Conservation (phyloP, 1,140 invertebrate genomes). For the Chrysoperla carnea region DNA sequence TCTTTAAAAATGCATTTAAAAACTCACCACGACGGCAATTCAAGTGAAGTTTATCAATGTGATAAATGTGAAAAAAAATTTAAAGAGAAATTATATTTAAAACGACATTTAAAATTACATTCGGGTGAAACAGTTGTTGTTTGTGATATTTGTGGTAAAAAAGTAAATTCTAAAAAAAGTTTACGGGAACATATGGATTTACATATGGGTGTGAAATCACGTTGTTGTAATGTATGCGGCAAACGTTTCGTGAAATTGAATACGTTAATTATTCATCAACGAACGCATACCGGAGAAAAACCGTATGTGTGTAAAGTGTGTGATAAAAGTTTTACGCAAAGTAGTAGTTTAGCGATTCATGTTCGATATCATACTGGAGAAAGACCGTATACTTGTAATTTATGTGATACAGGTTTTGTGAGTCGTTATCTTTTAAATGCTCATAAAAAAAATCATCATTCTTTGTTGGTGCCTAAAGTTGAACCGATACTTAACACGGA, state of each 20-base stretch:
- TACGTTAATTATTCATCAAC: constrained; percentile 33
- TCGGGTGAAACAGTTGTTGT: no score
- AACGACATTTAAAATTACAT: no score
- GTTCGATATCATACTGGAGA: constrained; percentile 13
- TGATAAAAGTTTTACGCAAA: constrained; percentile 13
- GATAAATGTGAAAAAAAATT: no score
- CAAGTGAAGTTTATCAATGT: no score
- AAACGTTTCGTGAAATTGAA: constrained; percentile 44
- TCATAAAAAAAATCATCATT: constrained; percentile 37
- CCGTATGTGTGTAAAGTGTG: constrained; percentile 9
- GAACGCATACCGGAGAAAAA: constrained; percentile 12
- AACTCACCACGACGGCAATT: neutral
- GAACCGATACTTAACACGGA: no score
- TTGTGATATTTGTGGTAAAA: neutral
- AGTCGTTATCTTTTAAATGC: constrained; percentile 34
- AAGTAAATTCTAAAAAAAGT: neutral
- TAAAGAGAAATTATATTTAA: no score
- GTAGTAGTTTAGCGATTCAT: constrained; percentile 12
- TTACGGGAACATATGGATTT: constrained; percentile 14
- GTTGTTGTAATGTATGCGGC: constrained; percentile 17
- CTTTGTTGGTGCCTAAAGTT: constrained; percentile 9
- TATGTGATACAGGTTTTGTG: constrained; percentile 37
- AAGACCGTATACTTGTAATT: constrained; percentile 22
- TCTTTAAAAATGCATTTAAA: neutral
- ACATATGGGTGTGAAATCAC: constrained; percentile 23